These are phyloP conservation scores for Zonitis immaculata DNA, from an alignment of 2,888 invertebrate species.

Conservation along the genomic window DNA sequence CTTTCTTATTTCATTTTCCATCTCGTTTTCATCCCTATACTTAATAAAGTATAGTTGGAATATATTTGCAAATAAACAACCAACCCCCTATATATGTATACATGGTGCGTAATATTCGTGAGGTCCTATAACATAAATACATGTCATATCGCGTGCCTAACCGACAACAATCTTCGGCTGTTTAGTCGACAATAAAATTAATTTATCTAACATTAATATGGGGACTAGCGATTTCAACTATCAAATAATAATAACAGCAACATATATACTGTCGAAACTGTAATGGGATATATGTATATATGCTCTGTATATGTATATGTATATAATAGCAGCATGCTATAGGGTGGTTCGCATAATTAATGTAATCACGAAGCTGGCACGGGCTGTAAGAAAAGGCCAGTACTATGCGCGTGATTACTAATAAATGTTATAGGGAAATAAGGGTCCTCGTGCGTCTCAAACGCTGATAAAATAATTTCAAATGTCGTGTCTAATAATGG, in stretches of 20 bases:
- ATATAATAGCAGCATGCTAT: constrained; percentile 36
- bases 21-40: background rate
- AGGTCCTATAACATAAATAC: constrained; percentile 40
- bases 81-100: background rate
- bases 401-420: constrained; percentile 48
- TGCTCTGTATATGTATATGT: background rate
- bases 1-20: background rate
- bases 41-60: background rate
- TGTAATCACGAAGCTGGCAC: constrained; percentile 47
- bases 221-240: constrained; percentile 42
- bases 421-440: constrained; percentile 51
- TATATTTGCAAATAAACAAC: background rate
- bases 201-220: constrained; percentile 48
- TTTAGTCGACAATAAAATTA: constrained; percentile 52
- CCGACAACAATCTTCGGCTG: constrained; percentile 50
- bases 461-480: constrained; percentile 51
- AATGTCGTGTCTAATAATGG: constrained; percentile 51
- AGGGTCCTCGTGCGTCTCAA: constrained; percentile 49
- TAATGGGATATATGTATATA: constrained; percentile 7
- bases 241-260: constrained; percentile 39
- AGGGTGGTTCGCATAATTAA: constrained; percentile 48
- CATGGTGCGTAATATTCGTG: constrained; percentile 37
- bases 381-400: constrained; percentile 48
- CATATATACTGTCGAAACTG: background rate
- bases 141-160: constrained; percentile 48